Evolutionary conservation across 2,888 invertebrate genomes (phyloP).

Genomic region (Spatulosminthurus flaviceps): DNA sequence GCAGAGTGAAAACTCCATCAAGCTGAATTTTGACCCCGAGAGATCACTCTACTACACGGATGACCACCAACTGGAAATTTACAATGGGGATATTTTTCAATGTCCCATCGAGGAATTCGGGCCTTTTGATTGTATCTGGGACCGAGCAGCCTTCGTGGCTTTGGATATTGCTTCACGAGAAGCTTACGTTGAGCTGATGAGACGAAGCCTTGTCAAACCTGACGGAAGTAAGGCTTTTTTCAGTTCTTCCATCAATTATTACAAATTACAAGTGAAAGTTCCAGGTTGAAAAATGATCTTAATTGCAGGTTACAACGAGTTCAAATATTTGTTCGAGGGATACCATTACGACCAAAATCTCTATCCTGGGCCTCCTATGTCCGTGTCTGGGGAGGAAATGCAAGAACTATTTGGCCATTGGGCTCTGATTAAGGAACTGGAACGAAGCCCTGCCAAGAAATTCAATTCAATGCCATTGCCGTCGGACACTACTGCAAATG

Average conservation of each 20-base stretch:
- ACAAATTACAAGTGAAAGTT: too few relatives aligned
- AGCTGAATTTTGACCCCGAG: slow-evolving; percentile 45
- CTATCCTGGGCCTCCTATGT: slow-evolving; percentile 49
- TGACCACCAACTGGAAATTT: slow-evolving; percentile 51
- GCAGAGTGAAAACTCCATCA: slow-evolving; percentile 46
- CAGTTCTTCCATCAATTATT: too few relatives aligned
- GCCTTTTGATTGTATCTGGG: slow-evolving; percentile 54
- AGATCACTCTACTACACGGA: slow-evolving; percentile 40
- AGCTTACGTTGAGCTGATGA: slow-evolving; percentile 49
- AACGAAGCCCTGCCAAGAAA: slow-evolving; percentile 36
- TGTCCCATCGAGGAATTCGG: slow-evolving; percentile 52
- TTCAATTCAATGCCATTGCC: too few relatives aligned
- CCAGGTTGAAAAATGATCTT: background rate
- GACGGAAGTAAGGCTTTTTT: background rate
- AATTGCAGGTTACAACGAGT: slow-evolving; percentile 41
- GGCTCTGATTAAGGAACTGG: slow-evolving; percentile 46
- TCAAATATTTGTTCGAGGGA: slow-evolving; percentile 51
- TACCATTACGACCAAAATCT: slow-evolving; percentile 50
- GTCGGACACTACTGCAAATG: too few relatives aligned
- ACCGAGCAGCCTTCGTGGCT: slow-evolving; percentile 53
- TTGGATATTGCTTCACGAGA: too few relatives aligned
- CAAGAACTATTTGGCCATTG: slow-evolving; percentile 47
- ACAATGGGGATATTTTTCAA: slow-evolving; percentile 54
- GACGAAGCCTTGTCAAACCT: background rate
- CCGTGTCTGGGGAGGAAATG: slow-evolving; percentile 50